These are phyloP conservation scores for Terrapene triunguis DNA, from an alignment of 2,113 vertebrate genomes.

Conservation along the genomic window DNA sequence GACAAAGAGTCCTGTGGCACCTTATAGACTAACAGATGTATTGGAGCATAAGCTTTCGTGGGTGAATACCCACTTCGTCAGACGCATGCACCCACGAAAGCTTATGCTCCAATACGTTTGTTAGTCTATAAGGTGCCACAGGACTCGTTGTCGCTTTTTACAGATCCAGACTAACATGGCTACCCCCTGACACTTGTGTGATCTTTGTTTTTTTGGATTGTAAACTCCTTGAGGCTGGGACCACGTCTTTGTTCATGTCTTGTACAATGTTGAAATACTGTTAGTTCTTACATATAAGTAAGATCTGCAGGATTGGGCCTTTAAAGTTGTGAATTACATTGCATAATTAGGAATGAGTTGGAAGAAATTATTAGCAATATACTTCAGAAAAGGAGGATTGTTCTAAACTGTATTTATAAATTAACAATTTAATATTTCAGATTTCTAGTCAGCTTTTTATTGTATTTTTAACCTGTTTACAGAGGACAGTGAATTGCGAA, in stretches of 20 bases:
- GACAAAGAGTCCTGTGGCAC: no score
- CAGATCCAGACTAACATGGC: no score
- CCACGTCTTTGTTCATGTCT: neutral
- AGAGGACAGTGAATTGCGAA: conserved; percentile 85
- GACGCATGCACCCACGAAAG: no score
- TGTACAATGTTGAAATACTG: neutral
- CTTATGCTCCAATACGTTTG: no score
- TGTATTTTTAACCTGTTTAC: conserved; percentile 2
- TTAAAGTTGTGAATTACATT: neutral
- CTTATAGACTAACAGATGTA: no score
- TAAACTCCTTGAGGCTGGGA: neutral
- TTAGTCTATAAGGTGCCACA: no score
- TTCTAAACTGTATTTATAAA: neutral
- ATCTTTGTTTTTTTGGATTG: neutral
- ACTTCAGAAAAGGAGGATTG: neutral
- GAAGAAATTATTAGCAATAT: neutral
- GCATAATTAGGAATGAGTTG: neutral
- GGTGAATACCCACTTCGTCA: no score
- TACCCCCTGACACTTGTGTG: neutral
- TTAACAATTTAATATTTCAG: neutral
- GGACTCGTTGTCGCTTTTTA: no score
- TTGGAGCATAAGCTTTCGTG: no score
- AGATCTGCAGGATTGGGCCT: neutral
- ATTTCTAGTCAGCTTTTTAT: neutral
- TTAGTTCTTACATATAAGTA: neutral